Evolutionary conservation across 2,113 vertebrate species (phyloP), one percentile per base, ranked within the genome.

Genomic region (Hippopotamus amphibius): DNA sequence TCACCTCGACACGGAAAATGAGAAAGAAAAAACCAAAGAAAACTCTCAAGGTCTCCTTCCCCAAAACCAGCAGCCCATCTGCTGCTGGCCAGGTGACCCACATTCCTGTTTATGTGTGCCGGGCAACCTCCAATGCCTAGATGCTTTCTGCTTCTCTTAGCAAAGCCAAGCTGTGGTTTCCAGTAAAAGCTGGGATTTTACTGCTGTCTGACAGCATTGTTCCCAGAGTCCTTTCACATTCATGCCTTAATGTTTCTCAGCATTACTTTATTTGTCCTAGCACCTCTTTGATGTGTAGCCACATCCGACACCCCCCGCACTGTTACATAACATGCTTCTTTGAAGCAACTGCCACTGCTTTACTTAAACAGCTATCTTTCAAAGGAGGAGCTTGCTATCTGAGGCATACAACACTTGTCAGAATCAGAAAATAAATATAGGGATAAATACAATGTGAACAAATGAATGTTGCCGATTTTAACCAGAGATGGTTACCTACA

Each of bases 61-160:
- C 12, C 4, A 53, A 79, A 14, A 80, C 19, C 46, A n/a, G 21
- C 74, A 6, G 66, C 50, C 24, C 17, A 1, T 33, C 17, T 1
- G 3, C 28, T 13, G 9, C 66, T 26, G 19, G 59, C 15, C 14
- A 30, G 65, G n/a, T 3, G 69, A 12, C 72, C 2, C 0, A 19
- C 14, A 3, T 12, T 30, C 14, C 7, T 2, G 33, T 19, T 15
- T 6, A 6, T 2, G 3, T 10, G n/a, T 6, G 2, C 13, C 59
- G 17, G 57, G n/a, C 8, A 3, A 2, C 79, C 63, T 57, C 43
- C 3, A 7, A 7, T 3, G 4, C 41, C 89, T 88, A 30, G 22
- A 15, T 24, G 50, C 7, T 21, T 61, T 7, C 84, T 6, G 65
- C 61, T 46, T 71, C 46, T 24, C 88, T 88, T 22, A 21, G 89